phyloP scores from a whole-genome alignment of 2,888 invertebrate genomes.

The Pimpla rufipes region DNA sequence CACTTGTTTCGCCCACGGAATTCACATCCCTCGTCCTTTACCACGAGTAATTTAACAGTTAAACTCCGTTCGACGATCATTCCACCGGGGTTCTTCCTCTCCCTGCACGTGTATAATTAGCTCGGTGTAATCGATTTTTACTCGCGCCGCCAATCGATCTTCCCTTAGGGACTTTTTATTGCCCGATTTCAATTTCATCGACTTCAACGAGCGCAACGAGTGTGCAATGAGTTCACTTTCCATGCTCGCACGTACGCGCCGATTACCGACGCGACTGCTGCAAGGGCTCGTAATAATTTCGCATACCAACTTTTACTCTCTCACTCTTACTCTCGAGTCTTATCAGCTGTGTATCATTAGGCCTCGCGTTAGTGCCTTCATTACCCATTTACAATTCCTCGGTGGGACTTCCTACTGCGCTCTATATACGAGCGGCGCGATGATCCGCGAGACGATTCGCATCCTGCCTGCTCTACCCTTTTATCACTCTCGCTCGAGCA shows the following conservation, averaged over 20 bases:
- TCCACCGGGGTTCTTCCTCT: background rate
- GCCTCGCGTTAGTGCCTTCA: constrained; percentile 25
- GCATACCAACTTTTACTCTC: constrained; percentile 51
- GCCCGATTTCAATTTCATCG: constrained; percentile 51
- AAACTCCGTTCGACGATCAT: constrained; percentile 19
- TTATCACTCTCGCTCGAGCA: background rate
- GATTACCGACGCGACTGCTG: background rate
- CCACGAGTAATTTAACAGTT: constrained; percentile 29
- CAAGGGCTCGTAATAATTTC: constrained; percentile 10
- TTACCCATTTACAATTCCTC: constrained; percentile 32
- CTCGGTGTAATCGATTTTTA: background rate
- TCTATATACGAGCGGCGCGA: background rate
- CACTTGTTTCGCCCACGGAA: background rate
- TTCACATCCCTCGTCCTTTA: constrained; percentile 13
- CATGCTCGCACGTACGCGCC: background rate
- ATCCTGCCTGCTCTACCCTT: background rate
- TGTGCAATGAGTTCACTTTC: constrained; percentile 19
- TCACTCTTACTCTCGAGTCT: constrained; percentile 51
- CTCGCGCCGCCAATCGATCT: background rate
- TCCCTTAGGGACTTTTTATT: constrained; percentile 13
- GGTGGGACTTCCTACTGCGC: constrained; percentile 7
- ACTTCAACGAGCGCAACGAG: background rate
- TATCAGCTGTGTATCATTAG: constrained; percentile 28
- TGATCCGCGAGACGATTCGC: background rate
- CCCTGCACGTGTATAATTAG: background rate